Percentiles rank a stretch among this genome's conserved stretches.
These are phyloP conservation scores for Columba livia DNA, from an alignment of 2,113 vertebrate genomes.

Conservation along the genomic window DNA sequence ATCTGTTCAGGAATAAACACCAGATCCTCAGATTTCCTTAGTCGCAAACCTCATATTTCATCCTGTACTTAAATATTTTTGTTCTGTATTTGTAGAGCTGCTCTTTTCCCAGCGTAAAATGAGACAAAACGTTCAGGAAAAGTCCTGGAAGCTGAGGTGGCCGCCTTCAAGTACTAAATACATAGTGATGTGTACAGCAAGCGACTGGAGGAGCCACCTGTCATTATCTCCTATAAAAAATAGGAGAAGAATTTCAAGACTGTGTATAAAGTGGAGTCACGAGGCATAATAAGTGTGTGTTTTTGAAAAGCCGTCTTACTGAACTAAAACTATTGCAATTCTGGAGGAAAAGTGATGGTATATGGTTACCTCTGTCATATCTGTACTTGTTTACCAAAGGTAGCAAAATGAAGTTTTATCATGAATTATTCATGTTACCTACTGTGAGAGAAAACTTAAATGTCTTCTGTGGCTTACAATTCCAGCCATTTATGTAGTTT, in stretches of 20 bases:
- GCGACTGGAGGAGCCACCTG: not conserved
- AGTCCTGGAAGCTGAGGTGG: not conserved
- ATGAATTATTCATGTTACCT: not conserved
- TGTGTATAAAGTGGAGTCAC: not conserved
- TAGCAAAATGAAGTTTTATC: not conserved
- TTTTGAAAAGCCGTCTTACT: not conserved
- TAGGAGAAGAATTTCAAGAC: not conserved
- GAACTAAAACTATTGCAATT: not conserved
- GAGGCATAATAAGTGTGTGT: not conserved
- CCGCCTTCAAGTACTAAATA: not conserved
- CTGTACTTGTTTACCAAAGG: not conserved
- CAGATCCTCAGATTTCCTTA: not conserved
- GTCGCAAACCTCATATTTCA: not conserved
- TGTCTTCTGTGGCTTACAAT: not conserved
- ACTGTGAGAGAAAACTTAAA: not conserved
- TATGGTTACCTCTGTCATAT: not conserved
- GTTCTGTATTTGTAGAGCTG: not conserved
- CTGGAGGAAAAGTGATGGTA: not conserved
- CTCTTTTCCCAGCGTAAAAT: not conserved
- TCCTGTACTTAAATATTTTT: not conserved
- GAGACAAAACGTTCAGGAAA: not conserved
- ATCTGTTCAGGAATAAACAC: not conserved
- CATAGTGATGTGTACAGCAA: not conserved
- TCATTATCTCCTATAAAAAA: not conserved
- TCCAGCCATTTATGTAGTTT: not conserved